Evolutionary conservation across 1,140 invertebrate genomes (phyloP).

Genomic region (Hyposmocoma kahamanoa): DNA sequence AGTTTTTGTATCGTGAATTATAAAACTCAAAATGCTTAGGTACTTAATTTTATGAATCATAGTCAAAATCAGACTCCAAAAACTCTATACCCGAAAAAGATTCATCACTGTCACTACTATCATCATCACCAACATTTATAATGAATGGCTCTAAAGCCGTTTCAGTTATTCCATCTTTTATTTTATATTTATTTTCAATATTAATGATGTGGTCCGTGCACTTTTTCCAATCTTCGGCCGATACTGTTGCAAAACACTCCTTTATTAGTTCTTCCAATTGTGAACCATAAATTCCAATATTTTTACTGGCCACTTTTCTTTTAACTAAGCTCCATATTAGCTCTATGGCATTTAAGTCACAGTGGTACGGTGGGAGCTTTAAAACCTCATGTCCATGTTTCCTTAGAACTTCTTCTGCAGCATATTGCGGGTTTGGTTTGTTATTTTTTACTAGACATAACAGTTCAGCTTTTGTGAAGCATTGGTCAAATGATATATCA

Average conservation of each 20-base stretch:
- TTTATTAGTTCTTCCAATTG: neutral
- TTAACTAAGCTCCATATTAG: slow-evolving; percentile 14
- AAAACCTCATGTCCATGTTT: slow-evolving; percentile 10
- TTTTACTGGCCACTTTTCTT: slow-evolving; percentile 14
- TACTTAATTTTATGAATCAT: neutral
- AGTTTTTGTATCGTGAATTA: neutral
- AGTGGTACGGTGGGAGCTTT: slow-evolving; percentile 19
- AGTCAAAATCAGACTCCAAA: neutral
- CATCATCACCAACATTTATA: neutral
- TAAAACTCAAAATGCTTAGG: neutral
- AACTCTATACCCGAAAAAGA: neutral
- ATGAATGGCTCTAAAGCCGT: neutral
- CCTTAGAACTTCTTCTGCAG: slow-evolving; percentile 3
- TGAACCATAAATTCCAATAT: neutral
- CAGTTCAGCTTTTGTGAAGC: neutral
- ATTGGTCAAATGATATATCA: slow-evolving; percentile 5
- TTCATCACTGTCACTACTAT: slow-evolving; percentile 2
- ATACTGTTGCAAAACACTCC: neutral
- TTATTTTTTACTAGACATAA: slow-evolving; percentile 7
- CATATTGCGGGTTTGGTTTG: slow-evolving; percentile 7
- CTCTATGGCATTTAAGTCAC: slow-evolving; percentile 22
- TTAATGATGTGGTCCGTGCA: slow-evolving; percentile 5
- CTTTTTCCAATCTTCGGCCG: slow-evolving; percentile 6
- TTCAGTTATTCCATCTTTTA: neutral
- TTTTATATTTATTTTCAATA: slow-evolving; percentile 2